These are phyloP conservation scores for Ennomos fuscantarius DNA, from an alignment of 2,888 invertebrate species.

Conservation along the genomic window DNA sequence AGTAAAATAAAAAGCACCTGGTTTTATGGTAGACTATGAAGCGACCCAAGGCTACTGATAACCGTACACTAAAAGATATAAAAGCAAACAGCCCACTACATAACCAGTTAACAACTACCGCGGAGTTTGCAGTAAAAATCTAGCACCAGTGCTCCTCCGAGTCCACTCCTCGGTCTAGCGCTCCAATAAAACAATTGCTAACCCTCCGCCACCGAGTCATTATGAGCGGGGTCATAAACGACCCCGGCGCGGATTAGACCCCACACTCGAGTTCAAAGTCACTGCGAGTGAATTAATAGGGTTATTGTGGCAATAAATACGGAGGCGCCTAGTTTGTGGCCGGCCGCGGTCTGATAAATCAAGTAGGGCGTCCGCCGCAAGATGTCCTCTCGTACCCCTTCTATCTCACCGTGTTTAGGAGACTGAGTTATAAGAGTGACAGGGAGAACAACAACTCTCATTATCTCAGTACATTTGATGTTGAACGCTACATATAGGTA, in stretches of 20 bases:
- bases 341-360: slow-evolving; percentile 78
- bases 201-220: slow-evolving; percentile 51
- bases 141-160: slow-evolving; percentile 32
- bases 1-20: background rate
- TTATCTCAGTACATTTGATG: no score
- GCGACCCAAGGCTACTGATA: background rate
- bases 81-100: slow-evolving; percentile 30
- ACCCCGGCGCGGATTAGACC: slow-evolving; percentile 56
- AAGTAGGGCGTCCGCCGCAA: slow-evolving; percentile 69
- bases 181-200: slow-evolving; percentile 48
- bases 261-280: slow-evolving; percentile 68
- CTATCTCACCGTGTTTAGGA: slow-evolving; percentile 40
- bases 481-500: no score
- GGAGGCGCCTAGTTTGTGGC: slow-evolving; percentile 77
- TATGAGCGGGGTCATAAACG: slow-evolving; percentile 50
- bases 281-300: slow-evolving; percentile 76
- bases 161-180: slow-evolving; percentile 36
- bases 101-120: slow-evolving; percentile 28
- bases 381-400: slow-evolving; percentile 65
- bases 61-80: slow-evolving; percentile 23
- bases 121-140: slow-evolving; percentile 33
- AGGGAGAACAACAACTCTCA: slow-evolving; percentile 6
- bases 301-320: slow-evolving; percentile 84
- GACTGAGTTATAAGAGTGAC: slow-evolving; percentile 31
- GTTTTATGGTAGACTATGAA: slow-evolving; percentile 4